Conservation (phyloP, 2,888 invertebrate species). For the Lycaena phlaeas region DNA sequence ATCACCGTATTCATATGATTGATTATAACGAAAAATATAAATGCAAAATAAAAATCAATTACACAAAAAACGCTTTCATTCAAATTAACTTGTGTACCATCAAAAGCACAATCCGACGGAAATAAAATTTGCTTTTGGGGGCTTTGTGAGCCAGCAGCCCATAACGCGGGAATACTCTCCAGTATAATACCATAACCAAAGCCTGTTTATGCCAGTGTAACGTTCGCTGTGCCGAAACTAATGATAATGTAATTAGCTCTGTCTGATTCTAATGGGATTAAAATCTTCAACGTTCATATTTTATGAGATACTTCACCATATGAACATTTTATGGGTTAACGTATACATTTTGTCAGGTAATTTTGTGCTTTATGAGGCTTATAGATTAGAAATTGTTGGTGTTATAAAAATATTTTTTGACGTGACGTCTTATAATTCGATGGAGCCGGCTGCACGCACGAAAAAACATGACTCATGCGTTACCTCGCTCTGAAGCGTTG, state of each 20-base stretch:
- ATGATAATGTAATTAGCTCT: slow-evolving; percentile 48
- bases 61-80: slow-evolving; percentile 2
- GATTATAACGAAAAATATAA: too few species aligned
- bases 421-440: too few species aligned
- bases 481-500: too few species aligned
- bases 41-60: not conserved
- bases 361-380: too few species aligned
- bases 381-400: too few species aligned
- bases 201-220: slow-evolving; percentile 24
- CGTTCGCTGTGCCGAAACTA: slow-evolving; percentile 43
- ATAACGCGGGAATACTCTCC: slow-evolving; percentile 8
- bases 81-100: not conserved
- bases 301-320: slow-evolving; percentile 15
- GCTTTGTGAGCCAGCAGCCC: slow-evolving; percentile 14
- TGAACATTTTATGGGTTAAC: too few species aligned
- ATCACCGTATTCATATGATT: too few species aligned
- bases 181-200: slow-evolving; percentile 9
- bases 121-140: slow-evolving; percentile 9
- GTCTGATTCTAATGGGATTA: slow-evolving; percentile 28
- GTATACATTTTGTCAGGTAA: too few species aligned
- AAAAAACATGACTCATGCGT: too few species aligned
- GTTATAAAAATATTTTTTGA: too few species aligned
- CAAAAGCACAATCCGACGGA: slow-evolving; percentile 11
- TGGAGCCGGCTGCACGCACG: too few species aligned
- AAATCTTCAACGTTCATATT: slow-evolving; percentile 21